Evolutionary conservation across 2,797 vertebrate species (phyloP).

Genomic region (Pseudotriccus pelzelni): DNA sequence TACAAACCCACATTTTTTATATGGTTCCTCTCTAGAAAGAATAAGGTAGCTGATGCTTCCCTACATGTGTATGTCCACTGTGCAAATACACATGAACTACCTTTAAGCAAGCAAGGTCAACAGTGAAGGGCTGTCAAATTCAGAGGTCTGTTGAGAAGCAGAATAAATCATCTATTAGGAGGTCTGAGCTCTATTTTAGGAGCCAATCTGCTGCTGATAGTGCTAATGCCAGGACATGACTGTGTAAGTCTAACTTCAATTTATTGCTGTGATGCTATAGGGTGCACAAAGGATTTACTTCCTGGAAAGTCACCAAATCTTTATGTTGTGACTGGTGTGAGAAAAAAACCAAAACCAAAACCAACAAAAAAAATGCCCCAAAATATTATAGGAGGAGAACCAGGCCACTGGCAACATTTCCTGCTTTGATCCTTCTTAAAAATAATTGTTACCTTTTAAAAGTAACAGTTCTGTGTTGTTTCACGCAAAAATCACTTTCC

Average conservation of each 20-base stretch:
- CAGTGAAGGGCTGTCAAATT: not conserved
- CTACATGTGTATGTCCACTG: not conserved
- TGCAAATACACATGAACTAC: not conserved
- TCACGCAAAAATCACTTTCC: not conserved
- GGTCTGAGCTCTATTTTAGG: not conserved
- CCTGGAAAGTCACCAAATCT: not conserved
- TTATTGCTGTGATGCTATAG: not conserved
- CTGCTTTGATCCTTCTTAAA: not conserved
- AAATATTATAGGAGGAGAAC: not conserved
- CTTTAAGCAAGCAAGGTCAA: not conserved
- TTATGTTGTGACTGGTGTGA: not conserved
- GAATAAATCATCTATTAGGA: not conserved
- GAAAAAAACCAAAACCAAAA: rapidly evolving
- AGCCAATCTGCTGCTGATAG: not conserved
- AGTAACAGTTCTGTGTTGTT: not conserved
- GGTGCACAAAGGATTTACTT: not conserved
- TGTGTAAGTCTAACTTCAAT: not conserved
- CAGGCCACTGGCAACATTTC: not conserved
- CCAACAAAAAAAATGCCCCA: no score
- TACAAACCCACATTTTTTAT: not conserved
- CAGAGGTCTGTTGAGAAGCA: not conserved
- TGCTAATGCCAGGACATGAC: not conserved
- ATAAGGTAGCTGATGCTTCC: not conserved
- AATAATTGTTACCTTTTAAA: not conserved
- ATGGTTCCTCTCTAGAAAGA: not conserved